phyloP scores from a whole-genome alignment of 1,140 invertebrate genomes.

The Trichonephila clavata region DNA sequence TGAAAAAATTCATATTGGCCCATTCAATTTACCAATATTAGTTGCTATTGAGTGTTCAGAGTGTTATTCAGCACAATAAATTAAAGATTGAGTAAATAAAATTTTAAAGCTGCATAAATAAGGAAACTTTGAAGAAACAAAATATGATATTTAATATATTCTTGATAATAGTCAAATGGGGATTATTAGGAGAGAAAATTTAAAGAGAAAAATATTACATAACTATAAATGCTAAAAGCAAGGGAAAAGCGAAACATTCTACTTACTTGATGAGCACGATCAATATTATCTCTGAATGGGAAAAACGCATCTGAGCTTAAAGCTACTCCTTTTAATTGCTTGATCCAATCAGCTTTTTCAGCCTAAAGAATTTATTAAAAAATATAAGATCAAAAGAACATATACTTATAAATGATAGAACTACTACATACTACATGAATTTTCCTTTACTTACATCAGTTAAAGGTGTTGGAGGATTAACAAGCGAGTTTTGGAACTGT shows the following conservation, averaged over 20 bases:
- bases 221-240: background rate
- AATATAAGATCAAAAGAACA: no score
- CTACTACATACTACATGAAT: background rate
- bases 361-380: slow-evolving; percentile 77
- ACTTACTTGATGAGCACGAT: slow-evolving; percentile 92
- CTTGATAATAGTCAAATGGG: no score
- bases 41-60: no score
- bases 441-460: slow-evolving; percentile 81
- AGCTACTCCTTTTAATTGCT: slow-evolving; percentile 90
- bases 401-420: background rate
- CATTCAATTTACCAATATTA: no score
- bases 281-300: slow-evolving; percentile 98
- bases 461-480: slow-evolving; percentile 86
- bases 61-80: no score
- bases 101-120: no score
- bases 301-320: slow-evolving; percentile 99
- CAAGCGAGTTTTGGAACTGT: slow-evolving; percentile 87
- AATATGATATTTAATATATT: background rate
- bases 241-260: background rate
- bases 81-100: no score
- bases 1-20: no score
- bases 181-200: no score
- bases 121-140: no score
- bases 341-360: slow-evolving; percentile 91
- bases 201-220: background rate